Conservation (phyloP, 2,797 vertebrate species). For the Rhinophrynus dorsalis region DNA sequence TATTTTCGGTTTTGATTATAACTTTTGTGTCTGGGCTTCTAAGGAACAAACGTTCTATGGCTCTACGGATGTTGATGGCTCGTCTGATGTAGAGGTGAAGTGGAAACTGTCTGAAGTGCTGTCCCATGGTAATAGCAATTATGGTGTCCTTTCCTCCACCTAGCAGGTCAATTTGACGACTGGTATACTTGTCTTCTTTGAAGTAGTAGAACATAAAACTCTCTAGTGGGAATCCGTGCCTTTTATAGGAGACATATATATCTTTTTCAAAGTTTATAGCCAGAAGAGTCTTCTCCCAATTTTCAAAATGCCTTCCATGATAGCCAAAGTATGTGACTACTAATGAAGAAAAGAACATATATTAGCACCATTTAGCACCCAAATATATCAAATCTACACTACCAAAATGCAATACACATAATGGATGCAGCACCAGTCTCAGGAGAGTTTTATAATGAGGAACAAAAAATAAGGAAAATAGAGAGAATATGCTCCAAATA, state of each 20-base stretch:
- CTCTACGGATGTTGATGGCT: slow-evolving; percentile 29
- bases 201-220: slow-evolving; percentile 9
- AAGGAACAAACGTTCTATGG: slow-evolving; percentile 37
- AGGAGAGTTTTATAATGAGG: no score
- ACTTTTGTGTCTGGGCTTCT: slow-evolving; percentile 51
- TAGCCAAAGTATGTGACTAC: slow-evolving; percentile 25
- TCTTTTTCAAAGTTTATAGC: slow-evolving; percentile 26
- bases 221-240: slow-evolving; percentile 9
- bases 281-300: slow-evolving; percentile 10
- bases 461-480: no score
- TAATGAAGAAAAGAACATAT: not conserved
- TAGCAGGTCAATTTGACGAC: slow-evolving; percentile 10
- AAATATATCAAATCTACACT: no score
- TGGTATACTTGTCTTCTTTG: slow-evolving; percentile 29
- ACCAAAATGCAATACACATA: no score
- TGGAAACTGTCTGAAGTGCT: slow-evolving; percentile 48
- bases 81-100: slow-evolving; percentile 48
- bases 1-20: slow-evolving; percentile 54
- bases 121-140: slow-evolving; percentile 39
- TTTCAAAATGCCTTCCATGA: not conserved
- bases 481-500: no score
- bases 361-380: no score
- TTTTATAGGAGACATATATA: slow-evolving; percentile 26
- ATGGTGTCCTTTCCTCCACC: slow-evolving; percentile 27
- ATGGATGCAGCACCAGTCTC: no score